A percentile compares a stretch with the other conserved stretches of the same genome.
phyloP scores from a whole-genome alignment of 2,113 vertebrate genomes.

The human region DNA sequence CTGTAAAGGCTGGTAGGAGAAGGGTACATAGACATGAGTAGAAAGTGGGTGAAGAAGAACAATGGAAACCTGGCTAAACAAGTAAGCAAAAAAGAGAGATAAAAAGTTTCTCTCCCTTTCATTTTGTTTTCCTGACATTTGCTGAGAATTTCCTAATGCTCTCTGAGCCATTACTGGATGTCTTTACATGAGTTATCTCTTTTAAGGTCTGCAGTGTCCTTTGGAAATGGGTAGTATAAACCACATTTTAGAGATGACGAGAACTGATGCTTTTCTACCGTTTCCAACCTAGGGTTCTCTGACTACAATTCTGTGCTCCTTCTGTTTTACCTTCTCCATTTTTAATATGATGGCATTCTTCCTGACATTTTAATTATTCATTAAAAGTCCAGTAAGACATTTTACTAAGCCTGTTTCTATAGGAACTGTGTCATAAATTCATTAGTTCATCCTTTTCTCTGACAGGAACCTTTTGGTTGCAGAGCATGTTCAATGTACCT shows the following conservation, averaged over 20 bases:
- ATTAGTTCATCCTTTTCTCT: not conserved
- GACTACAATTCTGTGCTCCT: not conserved
- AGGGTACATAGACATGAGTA: rapidly evolving
- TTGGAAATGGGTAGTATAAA: not conserved
- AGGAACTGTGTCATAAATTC: not conserved
- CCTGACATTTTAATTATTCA: not conserved
- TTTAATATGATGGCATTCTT: not conserved
- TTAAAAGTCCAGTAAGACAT: not conserved
- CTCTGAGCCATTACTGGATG: rapidly evolving
- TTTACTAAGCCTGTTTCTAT: not conserved
- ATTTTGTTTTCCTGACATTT: not conserved
- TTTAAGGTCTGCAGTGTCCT: not conserved
- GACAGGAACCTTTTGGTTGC: not conserved
- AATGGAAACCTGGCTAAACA: not conserved
- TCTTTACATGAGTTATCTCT: not conserved
- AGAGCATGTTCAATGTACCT: not conserved
- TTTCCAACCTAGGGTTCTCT: not conserved
- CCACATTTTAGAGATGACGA: not conserved
- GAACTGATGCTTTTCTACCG: not conserved
- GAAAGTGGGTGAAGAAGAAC: not conserved
- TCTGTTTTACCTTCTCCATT: not conserved
- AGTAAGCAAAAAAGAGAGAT: not conserved
- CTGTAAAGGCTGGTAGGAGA: not conserved
- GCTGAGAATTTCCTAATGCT: not conserved
- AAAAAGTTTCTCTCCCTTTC: not conserved